A percentile compares a stretch with the other conserved stretches of the same genome.
Conservation (phyloP, 1,140 invertebrate genomes). For the Heliconius nattereri region DNA sequence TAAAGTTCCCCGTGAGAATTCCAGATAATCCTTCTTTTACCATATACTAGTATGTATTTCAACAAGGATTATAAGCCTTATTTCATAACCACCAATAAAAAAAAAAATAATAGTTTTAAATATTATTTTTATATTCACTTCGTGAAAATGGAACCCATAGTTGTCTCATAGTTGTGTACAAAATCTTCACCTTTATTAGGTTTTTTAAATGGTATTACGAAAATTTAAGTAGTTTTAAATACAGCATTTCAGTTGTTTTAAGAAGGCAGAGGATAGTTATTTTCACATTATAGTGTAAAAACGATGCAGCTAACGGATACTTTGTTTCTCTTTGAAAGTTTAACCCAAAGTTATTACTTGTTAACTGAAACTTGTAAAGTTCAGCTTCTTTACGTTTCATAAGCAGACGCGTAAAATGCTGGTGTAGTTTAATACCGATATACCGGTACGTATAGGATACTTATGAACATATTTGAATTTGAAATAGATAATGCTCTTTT, state of each 20-base stretch:
- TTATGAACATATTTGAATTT: neutral
- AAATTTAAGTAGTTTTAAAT: too few species aligned
- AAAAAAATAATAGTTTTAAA: too few species aligned
- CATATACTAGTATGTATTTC: too few species aligned
- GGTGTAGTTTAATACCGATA: neutral
- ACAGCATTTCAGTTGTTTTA: too few species aligned
- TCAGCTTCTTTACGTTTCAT: slow-evolving; percentile 16
- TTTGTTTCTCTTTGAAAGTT: slow-evolving; percentile 18
- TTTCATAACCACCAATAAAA: too few species aligned
- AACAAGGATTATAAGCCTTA: too few species aligned
- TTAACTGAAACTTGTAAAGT: slow-evolving; percentile 17
- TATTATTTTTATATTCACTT: neutral
- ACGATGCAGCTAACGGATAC: neutral
- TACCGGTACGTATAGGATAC: neutral
- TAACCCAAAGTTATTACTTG: slow-evolving; percentile 9
- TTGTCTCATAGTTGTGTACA: neutral
- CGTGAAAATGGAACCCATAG: neutral
- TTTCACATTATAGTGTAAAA: neutral
- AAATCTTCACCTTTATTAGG: neutral
- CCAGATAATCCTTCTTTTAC: too few species aligned
- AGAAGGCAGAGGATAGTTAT: too few species aligned
- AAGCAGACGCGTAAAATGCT: slow-evolving; percentile 19
- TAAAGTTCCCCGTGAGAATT: too few species aligned
- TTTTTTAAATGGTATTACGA: too few species aligned
- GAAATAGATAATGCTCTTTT: neutral